Conservation (phyloP, 1,140 invertebrate species). For the Sitobion miscanthi region DNA sequence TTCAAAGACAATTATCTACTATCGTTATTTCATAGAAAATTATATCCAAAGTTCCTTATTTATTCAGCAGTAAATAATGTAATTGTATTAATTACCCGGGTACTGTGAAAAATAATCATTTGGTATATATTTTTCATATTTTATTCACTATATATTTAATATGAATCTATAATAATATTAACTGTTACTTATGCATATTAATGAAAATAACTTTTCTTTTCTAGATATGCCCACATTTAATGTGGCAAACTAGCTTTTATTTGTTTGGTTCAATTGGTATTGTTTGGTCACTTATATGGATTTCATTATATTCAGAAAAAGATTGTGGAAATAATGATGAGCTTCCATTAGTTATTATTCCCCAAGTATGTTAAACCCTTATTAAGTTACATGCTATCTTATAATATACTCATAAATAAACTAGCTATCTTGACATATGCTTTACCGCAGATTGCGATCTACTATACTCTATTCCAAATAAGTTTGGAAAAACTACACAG, state of each 20-base stretch:
- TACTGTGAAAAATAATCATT: neutral
- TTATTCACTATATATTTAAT: neutral
- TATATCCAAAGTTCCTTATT: no score
- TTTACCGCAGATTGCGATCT: no score
- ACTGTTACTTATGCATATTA: neutral
- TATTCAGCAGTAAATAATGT: neutral
- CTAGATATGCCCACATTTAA: conserved; percentile 70
- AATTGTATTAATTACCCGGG: neutral
- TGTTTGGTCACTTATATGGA: conserved; percentile 75
- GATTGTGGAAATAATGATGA: conserved; percentile 67
- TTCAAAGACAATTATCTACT: no score
- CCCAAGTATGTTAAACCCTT: conserved; percentile 66
- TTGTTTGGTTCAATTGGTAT: conserved; percentile 76
- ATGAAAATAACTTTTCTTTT: conserved; percentile 25
- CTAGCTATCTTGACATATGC: no score
- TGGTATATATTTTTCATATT: neutral
- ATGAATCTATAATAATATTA: neutral
- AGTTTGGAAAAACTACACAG: no score
- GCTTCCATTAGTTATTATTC: conserved; percentile 69
- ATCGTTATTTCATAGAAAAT: no score
- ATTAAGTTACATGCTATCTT: neutral
- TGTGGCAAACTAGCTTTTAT: conserved; percentile 77
- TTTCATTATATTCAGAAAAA: conserved; percentile 69
- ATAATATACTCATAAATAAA: neutral
- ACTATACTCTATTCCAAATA: no score